Evolutionary conservation across 2,113 vertebrate genomes (phyloP), one percentile per base, ranked within the genome.

Genomic region (Aleadryas rufinucha): DNA sequence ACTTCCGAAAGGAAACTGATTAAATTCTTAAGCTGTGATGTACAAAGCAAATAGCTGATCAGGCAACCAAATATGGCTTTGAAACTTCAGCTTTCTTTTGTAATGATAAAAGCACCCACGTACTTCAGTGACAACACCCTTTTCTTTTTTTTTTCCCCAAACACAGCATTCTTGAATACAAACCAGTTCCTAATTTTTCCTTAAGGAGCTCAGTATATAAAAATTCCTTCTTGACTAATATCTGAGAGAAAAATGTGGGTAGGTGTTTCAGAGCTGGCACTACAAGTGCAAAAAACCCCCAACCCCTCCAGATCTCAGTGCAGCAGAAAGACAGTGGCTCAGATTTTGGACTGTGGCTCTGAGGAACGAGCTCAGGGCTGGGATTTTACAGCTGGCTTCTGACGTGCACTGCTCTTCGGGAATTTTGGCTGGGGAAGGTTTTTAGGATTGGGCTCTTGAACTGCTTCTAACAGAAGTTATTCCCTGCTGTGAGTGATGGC

Each of bases 21-120:
- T 61, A 93, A 87, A 96, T 97, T 94, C 95, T 89, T 96, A 69
- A 91, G 57, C 26, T 33, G 49, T 94, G 89, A 93, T 83, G 90
- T 95, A 63, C n/a, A 75, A 92, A 94, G 63, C 71, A 93, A 97
- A 85, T 56, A 95, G 44, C 30, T 78, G 76, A 88, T 75, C 82
- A n/a, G 65, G 72, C 61, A 89, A 80, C 90, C 96, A 96, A 96
- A 94, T 91, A 95, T 84, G 93, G 91, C 54, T 95, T 97, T 94
- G 65, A 49, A 79, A 64, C 72, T 86, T 87, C 81, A 89, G 31
- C 92, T 95, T 95, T 70, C 83, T 65, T 91, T 83, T 96, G 76
- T 78, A 45, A 88, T 75, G 59, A 90, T 83, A 84, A 95, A 87
- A 69, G 75, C 74, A 88, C 86, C 72, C 54, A 59, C 45, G 7